phyloP scores from a whole-genome alignment of 2,888 invertebrate species.

The Leptopilina syphax region DNA sequence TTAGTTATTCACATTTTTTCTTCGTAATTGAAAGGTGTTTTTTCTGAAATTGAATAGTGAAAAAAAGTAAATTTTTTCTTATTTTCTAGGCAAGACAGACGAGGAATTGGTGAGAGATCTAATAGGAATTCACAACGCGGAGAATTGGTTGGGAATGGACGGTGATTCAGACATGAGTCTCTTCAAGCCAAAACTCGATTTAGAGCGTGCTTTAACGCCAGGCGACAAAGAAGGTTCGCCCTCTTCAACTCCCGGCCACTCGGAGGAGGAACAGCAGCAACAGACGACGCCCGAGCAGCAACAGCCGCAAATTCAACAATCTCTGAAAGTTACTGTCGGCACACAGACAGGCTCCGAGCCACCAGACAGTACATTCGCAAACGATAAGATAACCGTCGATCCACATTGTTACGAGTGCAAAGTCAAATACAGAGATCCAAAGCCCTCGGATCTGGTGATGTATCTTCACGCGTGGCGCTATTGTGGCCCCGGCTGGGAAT shows the following conservation, averaged over 20 bases:
- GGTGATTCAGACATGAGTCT: slow-evolving; percentile 90
- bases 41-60: too few species aligned
- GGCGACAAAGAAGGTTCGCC: slow-evolving; percentile 82
- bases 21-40: too few species aligned
- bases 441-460: slow-evolving; percentile 94
- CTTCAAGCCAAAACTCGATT: slow-evolving; percentile 86
- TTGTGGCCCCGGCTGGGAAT: slow-evolving; percentile 96
- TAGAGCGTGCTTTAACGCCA: slow-evolving; percentile 78
- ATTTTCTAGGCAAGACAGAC: slow-evolving; percentile 85
- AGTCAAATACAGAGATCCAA: slow-evolving; percentile 93
- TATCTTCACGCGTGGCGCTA: slow-evolving; percentile 97
- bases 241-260: slow-evolving; percentile 77
- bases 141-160: slow-evolving; percentile 95
- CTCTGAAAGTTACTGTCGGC: slow-evolving; percentile 85
- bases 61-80: neutral
- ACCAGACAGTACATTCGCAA: slow-evolving; percentile 82
- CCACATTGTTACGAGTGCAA: slow-evolving; percentile 96
- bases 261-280: slow-evolving; percentile 74
- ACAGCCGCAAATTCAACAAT: slow-evolving; percentile 55
- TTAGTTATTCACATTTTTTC: too few species aligned
- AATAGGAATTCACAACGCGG: slow-evolving; percentile 94
- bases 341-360: slow-evolving; percentile 91
- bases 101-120: slow-evolving; percentile 93
- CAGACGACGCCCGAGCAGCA: slow-evolving; percentile 66
- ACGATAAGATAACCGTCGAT: slow-evolving; percentile 87